Conservation (phyloP, 53 echinoderm and acorn worm species). For the Henricia sp. region DNA sequence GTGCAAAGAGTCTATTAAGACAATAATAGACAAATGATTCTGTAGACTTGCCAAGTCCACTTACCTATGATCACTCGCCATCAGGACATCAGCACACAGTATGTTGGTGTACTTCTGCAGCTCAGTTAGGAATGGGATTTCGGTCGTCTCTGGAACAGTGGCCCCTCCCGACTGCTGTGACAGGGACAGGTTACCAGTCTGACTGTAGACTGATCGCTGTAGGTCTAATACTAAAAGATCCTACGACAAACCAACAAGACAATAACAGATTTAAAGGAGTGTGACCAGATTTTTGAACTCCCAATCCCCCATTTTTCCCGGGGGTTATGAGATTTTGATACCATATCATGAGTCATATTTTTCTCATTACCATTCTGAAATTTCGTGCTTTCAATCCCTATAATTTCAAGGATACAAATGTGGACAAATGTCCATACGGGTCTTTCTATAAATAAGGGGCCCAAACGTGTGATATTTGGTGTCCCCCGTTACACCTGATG, state of each 20-base stretch:
- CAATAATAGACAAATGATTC: neutral
- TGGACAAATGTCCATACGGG: no score
- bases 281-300: no score
- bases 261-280: no score
- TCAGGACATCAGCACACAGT: conserved; percentile 84
- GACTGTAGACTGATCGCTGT: conserved; percentile 87
- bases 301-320: no score
- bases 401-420: no score
- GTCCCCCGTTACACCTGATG: no score
- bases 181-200: conserved; percentile 74
- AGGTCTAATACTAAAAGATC: conserved; percentile 84
- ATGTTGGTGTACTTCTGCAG: conserved; percentile 90
- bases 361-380: no score
- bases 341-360: no score
- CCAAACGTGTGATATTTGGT: no score
- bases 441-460: no score
- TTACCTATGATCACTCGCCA: conserved; percentile 83
- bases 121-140: conserved; percentile 90
- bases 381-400: no score
- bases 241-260: conserved; percentile 43
- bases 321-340: no score
- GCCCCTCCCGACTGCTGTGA: conserved; percentile 61
- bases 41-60: neutral
- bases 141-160: conserved; percentile 6
- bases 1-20: neutral